Conservation (phyloP, 2,888 invertebrate species). For the Pristionchus maxplancki region DNA sequence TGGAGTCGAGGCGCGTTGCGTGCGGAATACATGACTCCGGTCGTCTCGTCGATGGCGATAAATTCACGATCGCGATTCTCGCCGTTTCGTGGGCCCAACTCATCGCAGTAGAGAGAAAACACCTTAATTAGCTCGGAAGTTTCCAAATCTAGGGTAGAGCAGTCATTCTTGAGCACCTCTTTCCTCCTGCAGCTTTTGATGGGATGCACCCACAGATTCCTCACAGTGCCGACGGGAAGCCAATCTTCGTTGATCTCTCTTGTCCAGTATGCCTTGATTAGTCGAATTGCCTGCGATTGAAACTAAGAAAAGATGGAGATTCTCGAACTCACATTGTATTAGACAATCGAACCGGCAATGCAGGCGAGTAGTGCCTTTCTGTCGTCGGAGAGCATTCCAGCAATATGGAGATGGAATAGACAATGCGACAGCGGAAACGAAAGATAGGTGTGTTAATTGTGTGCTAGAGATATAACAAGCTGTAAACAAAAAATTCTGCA, state of each 20-base stretch:
- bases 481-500: too few relatives aligned
- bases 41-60: constrained; percentile 56
- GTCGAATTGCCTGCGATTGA: constrained; percentile 42
- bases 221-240: constrained; percentile 62
- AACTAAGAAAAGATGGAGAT: too few relatives aligned
- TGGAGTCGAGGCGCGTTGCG: background rate
- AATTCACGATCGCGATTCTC: constrained; percentile 60
- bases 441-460: background rate
- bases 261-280: background rate
- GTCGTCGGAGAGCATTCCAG: constrained; percentile 52
- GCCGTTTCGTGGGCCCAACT: constrained; percentile 54
- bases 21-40: constrained; percentile 52
- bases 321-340: constrained; percentile 60
- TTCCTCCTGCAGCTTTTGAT: constrained; percentile 57
- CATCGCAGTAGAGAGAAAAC: constrained; percentile 60
- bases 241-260: constrained; percentile 49
- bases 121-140: constrained; percentile 57
- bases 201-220: constrained; percentile 60
- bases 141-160: too few relatives aligned
- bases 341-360: constrained; percentile 58
- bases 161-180: background rate
- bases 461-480: too few relatives aligned
- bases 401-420: background rate
- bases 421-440: background rate
- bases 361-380: constrained; percentile 58